Conservation (phyloP, 2,888 invertebrate genomes). For the Entomobrya proxima region DNA sequence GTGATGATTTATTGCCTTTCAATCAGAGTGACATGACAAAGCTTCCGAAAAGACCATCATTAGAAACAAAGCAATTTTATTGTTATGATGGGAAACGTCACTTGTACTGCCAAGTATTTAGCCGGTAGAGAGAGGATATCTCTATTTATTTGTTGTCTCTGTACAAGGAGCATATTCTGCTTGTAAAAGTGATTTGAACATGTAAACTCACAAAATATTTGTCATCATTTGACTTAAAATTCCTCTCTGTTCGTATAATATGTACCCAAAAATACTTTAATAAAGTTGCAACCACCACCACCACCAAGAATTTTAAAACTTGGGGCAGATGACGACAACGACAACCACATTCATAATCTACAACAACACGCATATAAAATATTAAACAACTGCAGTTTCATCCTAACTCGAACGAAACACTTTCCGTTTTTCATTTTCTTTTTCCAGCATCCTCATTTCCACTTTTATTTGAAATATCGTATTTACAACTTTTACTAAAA, state of each 20-base stretch:
- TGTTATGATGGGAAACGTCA: slow-evolving; percentile 62
- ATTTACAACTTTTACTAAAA: not conserved
- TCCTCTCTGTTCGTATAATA: too few relatives aligned
- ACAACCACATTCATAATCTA: not conserved
- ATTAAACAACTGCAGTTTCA: not conserved
- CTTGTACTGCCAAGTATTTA: not conserved
- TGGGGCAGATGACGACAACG: not conserved
- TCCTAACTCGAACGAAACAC: not conserved
- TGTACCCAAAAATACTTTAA: too few relatives aligned
- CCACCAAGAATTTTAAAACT: too few relatives aligned
- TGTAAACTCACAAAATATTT: too few relatives aligned
- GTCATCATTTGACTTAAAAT: too few relatives aligned
- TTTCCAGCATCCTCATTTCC: slow-evolving; percentile 5
- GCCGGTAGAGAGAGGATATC: not conserved
- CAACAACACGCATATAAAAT: not conserved
- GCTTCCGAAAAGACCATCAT: slow-evolving; percentile 49
- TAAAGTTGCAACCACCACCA: too few relatives aligned
- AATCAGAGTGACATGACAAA: slow-evolving; percentile 58
- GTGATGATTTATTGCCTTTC: slow-evolving; percentile 68
- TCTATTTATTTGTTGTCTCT: not conserved
- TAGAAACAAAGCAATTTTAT: slow-evolving; percentile 19
- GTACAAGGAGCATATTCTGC: not conserved
- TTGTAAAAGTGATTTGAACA: too few relatives aligned
- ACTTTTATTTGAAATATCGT: not conserved
- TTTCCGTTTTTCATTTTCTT: not conserved